Evolutionary conservation across 2,797 vertebrate genomes (phyloP).

Genomic region (Danio aesculapii): DNA sequence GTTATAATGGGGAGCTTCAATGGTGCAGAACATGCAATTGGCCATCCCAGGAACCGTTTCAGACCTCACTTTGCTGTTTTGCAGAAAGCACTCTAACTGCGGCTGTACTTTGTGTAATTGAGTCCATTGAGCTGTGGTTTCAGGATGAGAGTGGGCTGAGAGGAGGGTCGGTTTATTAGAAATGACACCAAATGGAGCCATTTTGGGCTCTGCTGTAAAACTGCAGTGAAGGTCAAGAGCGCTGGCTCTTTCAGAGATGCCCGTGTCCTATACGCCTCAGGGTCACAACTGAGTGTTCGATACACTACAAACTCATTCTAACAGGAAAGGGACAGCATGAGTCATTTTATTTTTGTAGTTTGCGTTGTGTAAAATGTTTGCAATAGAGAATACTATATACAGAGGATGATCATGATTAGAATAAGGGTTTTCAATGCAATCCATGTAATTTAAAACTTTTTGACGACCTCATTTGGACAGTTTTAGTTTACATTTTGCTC

Average conservation of each 20-base stretch:
- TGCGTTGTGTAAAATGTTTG: neutral
- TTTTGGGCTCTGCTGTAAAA: constrained; percentile 74
- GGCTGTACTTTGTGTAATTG: constrained; percentile 29
- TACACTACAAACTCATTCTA: constrained; percentile 43
- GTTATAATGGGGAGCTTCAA: constrained; percentile 33
- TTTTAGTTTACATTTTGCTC: too few species aligned
- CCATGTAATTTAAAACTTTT: too few species aligned
- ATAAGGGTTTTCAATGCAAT: too few species aligned
- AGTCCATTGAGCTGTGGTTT: constrained; percentile 36
- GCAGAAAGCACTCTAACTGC: constrained; percentile 36
- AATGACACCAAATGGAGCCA: constrained; percentile 62
- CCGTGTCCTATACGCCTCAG: constrained; percentile 56
- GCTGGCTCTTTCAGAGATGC: constrained; percentile 62
- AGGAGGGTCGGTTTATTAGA: constrained; percentile 52
- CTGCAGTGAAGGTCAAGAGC: constrained; percentile 74
- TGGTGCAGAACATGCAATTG: constrained; percentile 23
- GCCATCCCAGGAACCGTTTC: constrained; percentile 40
- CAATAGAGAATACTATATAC: neutral
- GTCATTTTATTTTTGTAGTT: neutral
- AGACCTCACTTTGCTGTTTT: constrained; percentile 27
- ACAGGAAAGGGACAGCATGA: constrained; percentile 16
- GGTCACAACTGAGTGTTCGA: constrained; percentile 43
- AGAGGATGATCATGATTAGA: too few species aligned
- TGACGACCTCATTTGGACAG: too few species aligned
- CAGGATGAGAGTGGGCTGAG: constrained; percentile 35